Conservation (phyloP, 2,797 vertebrate genomes). For the Gallinago solitaria region DNA sequence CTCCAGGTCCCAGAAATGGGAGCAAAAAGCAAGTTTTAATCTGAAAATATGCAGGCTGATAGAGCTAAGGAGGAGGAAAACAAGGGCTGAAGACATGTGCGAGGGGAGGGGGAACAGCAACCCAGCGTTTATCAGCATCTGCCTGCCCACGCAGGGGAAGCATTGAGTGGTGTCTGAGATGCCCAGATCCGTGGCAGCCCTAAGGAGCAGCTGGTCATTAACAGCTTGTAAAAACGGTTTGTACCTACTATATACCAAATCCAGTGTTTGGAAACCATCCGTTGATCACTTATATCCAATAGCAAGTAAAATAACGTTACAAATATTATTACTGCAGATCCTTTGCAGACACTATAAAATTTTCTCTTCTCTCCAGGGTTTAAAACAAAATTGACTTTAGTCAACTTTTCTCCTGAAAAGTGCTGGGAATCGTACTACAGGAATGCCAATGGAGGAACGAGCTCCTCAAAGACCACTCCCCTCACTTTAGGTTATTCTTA, state of each 20-base stretch:
- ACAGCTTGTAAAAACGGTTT: background rate
- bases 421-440: background rate
- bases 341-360: background rate
- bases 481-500: background rate
- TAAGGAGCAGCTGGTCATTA: background rate
- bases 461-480: background rate
- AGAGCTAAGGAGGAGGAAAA: background rate
- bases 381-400: background rate
- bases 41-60: background rate
- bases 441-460: background rate
- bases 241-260: background rate
- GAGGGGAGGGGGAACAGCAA: background rate
- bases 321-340: background rate
- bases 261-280: background rate
- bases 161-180: background rate
- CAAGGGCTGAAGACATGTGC: rapidly evolving
- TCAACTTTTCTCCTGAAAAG: background rate
- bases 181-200: background rate
- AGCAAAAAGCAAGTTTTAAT: background rate
- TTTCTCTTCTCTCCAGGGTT: background rate
- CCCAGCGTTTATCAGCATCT: background rate
- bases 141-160: background rate
- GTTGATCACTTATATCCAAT: background rate
- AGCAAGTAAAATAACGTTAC: background rate
- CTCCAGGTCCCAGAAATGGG: background rate